Evolutionary conservation across 2,888 invertebrate genomes (phyloP), one percentile per base, ranked within the genome.

Genomic region (Lycaena phlaeas): DNA sequence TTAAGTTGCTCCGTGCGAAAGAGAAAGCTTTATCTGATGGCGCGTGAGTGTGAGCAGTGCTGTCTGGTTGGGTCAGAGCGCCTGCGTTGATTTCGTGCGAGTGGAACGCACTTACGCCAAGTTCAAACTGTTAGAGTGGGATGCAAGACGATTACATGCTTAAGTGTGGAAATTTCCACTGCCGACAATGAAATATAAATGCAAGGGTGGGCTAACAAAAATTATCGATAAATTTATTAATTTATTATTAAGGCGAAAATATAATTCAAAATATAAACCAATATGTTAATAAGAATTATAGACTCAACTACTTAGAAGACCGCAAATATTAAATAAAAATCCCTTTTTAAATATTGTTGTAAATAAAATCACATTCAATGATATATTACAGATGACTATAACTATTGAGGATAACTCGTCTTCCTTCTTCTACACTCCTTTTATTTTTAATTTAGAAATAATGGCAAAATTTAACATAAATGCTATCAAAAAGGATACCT

Each of bases 81-180:
- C 56, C 79, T 73, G 72, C 77, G 79, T 79, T 61, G 68, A 78
- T 68, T 72, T 54, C 47, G 66, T 55, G 57, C 41, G 59, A 84
- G 49, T 44, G 70, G 69, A 71, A 79, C 44, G 59, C 48, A 51
- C 11, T 54, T 71, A 81, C 57, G 49, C 29, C 43, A 51, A 56
- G 52, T 51, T 42, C 36, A 14, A 12, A 39, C 45, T 45, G 81
- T 57, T 51, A 56, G 73, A 82, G 56, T 49, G 63, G 73, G 54
- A 48, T 51, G 48, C 59, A 56, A 57, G 66, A 79, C 68, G 70
- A 72, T 82, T 79, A 77, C 81, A 78, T 79, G 77, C 76, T 78
- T 73, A 66, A 71, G 56, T 64, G 74, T 81, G 84, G 84, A 84
- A 84, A 73, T 82, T 84, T 84, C 84, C 84, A 82, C 76, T 74